Evolutionary conservation across 2,888 invertebrate species (phyloP).

Genomic region (Alitta virens): DNA sequence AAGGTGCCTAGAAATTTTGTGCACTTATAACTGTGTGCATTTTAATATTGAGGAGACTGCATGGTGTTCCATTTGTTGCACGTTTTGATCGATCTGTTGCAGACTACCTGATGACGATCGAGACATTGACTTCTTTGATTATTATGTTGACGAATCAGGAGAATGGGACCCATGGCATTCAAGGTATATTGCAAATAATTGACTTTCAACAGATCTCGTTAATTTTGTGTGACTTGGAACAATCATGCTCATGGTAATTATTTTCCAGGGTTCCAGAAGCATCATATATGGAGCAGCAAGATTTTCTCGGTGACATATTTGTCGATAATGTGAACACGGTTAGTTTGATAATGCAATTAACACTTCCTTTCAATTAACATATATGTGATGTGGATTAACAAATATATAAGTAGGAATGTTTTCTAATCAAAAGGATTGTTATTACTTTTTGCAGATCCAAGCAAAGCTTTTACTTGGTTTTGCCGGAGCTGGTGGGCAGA

Average conservation of each 20-base stretch:
- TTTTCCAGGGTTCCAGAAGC: constrained; percentile 48
- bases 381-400: too few relatives aligned
- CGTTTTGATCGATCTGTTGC: constrained; percentile 9
- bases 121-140: constrained; percentile 57
- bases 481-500: constrained; percentile 52
- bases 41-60: too few relatives aligned
- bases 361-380: too few relatives aligned
- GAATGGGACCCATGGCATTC: constrained; percentile 58
- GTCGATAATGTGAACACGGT: constrained; percentile 55
- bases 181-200: constrained; percentile 35
- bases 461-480: constrained; percentile 54
- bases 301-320: constrained; percentile 54
- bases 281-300: constrained; percentile 47
- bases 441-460: constrained; percentile 37
- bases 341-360: constrained; percentile 25
- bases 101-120: constrained; percentile 57
- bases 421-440: too few relatives aligned
- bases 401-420: too few relatives aligned
- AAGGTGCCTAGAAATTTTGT: too few relatives aligned
- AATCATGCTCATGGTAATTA: neutral
- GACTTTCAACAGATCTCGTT: too few relatives aligned
- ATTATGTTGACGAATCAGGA: constrained; percentile 57
- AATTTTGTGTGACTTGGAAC: too few relatives aligned
- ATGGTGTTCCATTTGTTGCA: too few relatives aligned
- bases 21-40: too few relatives aligned